These are phyloP conservation scores for Folsomia manolachei DNA, from an alignment of 2,888 invertebrate species.

Conservation along the genomic window DNA sequence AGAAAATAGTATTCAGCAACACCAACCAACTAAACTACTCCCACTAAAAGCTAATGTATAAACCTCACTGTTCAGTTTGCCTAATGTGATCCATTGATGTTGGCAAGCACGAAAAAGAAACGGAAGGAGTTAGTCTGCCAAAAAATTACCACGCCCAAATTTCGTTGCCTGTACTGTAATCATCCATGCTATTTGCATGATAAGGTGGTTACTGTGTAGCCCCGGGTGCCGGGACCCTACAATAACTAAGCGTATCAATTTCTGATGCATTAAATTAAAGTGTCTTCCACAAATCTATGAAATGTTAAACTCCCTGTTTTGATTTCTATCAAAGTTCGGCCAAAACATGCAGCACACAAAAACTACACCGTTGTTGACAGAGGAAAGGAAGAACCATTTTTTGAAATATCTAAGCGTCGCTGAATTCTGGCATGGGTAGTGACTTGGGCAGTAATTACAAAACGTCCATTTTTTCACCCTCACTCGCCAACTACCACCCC, in stretches of 20 bases:
- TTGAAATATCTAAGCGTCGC: too few species aligned
- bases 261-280: not conserved
- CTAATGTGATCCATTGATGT: not conserved
- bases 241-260: too few species aligned
- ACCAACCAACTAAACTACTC: not conserved
- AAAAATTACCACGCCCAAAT: slow-evolving; percentile 22
- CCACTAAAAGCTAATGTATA: not conserved
- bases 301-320: too few species aligned
- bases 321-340: not conserved
- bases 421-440: too few species aligned
- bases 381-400: not conserved
- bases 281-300: too few species aligned
- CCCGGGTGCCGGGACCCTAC: not conserved
- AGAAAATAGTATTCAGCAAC: not conserved
- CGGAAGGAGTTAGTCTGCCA: slow-evolving; percentile 8
- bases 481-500: not conserved
- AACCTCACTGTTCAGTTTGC: not conserved
- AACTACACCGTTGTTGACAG: not conserved
- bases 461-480: not conserved
- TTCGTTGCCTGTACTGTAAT: too few species aligned
- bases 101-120: slow-evolving; percentile 10
- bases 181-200: too few species aligned
- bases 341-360: not conserved
- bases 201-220: not conserved
- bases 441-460: not conserved